Percentiles rank a stretch among this genome's conserved stretches.
These are phyloP conservation scores for Catocala fraxini DNA, from an alignment of 2,888 invertebrate genomes.

Conservation along the genomic window DNA sequence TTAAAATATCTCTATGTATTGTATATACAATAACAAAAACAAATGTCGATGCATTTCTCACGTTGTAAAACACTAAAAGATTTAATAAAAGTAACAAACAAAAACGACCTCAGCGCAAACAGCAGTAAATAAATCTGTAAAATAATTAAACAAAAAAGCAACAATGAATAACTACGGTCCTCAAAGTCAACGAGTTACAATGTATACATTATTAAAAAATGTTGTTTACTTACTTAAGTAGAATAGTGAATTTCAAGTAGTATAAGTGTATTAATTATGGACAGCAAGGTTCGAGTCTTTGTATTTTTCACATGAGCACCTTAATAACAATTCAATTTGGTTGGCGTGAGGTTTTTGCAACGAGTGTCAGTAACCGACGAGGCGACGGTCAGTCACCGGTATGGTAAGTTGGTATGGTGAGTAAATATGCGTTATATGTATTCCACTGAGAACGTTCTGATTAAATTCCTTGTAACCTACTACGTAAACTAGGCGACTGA, in stretches of 20 bases:
- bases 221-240: no score
- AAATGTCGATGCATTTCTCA: no score
- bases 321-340: slow-evolving; percentile 37
- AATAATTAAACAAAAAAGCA: background rate
- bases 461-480: slow-evolving; percentile 22
- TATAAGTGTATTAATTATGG: background rate
- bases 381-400: slow-evolving; percentile 77
- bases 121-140: background rate
- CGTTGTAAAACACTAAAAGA: no score
- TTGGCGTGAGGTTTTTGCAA: slow-evolving; percentile 61
- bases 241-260: no score
- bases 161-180: slow-evolving; percentile 1
- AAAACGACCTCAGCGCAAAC: no score
- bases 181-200: background rate
- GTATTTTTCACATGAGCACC: slow-evolving; percentile 32
- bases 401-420: slow-evolving; percentile 68
- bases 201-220: no score
- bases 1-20: no score
- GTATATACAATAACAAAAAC: no score
- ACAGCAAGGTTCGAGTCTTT: slow-evolving; percentile 10
- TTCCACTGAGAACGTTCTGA: slow-evolving; percentile 32
- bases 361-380: slow-evolving; percentile 74
- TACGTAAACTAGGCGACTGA: slow-evolving; percentile 6
- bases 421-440: slow-evolving; percentile 56
- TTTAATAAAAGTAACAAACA: no score